Conservation (phyloP, 2,888 invertebrate species). For the Dorcus parallelipipedus region DNA sequence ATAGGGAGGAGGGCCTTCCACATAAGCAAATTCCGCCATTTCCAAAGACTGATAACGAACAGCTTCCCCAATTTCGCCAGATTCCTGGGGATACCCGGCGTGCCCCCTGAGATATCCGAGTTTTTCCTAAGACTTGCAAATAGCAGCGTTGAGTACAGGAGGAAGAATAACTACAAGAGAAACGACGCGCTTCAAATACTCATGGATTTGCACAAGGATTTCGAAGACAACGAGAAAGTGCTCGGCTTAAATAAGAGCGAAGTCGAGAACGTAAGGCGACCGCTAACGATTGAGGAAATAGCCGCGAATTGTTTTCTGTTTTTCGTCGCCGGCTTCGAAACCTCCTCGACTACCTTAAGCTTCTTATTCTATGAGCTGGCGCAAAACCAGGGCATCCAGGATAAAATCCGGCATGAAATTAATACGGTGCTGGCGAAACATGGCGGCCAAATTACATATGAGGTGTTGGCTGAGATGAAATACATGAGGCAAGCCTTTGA, state of each 20-base stretch:
- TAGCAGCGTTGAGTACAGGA: constrained; percentile 29
- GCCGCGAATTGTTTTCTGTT: constrained; percentile 57
- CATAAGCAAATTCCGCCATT: constrained; percentile 22
- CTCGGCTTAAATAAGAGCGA: too few species aligned
- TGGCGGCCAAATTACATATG: constrained; percentile 43
- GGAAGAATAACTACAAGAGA: constrained; percentile 26
- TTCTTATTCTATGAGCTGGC: constrained; percentile 56
- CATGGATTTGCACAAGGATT: constrained; percentile 30
- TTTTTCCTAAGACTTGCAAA: constrained; percentile 31
- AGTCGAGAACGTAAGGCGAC: background rate
- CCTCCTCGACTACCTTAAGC: constrained; percentile 56
- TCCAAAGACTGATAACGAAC: constrained; percentile 16
- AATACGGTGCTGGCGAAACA: constrained; percentile 30
- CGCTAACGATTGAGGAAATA: constrained; percentile 32
- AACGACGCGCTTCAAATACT: constrained; percentile 45
- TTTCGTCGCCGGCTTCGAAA: constrained; percentile 61
- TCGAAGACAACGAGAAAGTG: constrained; percentile 2
- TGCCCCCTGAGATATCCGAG: constrained; percentile 25
- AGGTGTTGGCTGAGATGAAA: constrained; percentile 47
- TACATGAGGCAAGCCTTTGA: constrained; percentile 44
- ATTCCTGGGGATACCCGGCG: constrained; percentile 17
- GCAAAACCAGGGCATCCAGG: constrained; percentile 44
- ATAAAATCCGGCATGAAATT: constrained; percentile 47
- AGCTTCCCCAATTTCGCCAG: constrained; percentile 16
- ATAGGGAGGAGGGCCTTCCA: constrained; percentile 33